Conservation (phyloP, 2,888 invertebrate genomes). For the Blomia tropicalis region DNA sequence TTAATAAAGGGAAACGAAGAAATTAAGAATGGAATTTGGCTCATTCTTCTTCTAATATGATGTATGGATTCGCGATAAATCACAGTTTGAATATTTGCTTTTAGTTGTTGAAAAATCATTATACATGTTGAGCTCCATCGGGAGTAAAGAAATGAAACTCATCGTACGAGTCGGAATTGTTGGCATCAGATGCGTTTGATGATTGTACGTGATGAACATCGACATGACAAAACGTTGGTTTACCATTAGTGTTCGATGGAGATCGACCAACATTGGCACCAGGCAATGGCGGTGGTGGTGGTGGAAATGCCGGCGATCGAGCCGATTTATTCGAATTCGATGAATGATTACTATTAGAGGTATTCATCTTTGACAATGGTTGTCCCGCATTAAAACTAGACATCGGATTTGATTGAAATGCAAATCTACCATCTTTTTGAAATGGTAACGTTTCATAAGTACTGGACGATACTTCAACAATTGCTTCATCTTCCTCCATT, state of each 20-base stretch:
- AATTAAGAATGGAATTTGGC: too few species aligned
- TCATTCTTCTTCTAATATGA: too few species aligned
- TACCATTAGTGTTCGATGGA: background rate
- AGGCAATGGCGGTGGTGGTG: conserved; percentile 10
- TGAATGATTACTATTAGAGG: background rate
- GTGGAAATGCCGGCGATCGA: conserved; percentile 20
- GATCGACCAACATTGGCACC: background rate
- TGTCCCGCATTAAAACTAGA: background rate
- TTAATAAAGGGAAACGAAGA: too few species aligned
- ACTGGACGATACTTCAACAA: conserved; percentile 21
- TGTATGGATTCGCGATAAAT: too few species aligned
- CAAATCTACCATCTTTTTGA: conserved; percentile 13
- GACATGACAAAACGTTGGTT: conserved; percentile 25
- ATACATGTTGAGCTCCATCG: background rate
- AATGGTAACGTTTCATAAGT: conserved; percentile 29
- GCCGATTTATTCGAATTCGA: background rate
- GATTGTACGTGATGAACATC: conserved; percentile 23
- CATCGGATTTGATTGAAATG: conserved; percentile 2
- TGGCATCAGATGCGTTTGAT: background rate
- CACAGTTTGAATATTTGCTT: background rate
- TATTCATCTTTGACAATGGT: background rate
- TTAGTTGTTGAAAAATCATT: background rate
- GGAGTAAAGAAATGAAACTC: conserved; percentile 19
- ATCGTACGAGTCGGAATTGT: conserved; percentile 23
- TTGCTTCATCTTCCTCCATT: conserved; percentile 26